Conservation (phyloP, 2,797 vertebrate species). For the Darevskia mixta region DNA sequence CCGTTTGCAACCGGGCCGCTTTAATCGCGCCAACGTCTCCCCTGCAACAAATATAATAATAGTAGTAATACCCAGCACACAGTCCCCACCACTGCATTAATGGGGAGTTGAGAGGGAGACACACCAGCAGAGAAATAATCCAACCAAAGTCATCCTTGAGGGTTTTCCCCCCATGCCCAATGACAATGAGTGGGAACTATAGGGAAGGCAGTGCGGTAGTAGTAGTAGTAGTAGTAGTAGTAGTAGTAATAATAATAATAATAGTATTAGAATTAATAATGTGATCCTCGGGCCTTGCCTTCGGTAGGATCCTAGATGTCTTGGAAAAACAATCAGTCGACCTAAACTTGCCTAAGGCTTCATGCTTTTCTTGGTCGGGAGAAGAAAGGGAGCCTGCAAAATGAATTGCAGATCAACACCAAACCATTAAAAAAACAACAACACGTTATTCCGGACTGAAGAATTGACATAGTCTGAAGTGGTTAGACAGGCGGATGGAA, state of each 20-base stretch:
- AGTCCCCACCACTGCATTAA: not conserved
- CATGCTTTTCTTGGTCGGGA: slow-evolving; percentile 5
- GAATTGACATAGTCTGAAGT: too few species aligned
- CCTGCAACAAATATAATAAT: not conserved
- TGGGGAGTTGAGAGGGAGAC: not conserved
- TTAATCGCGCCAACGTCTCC: not conserved
- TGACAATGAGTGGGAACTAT: slow-evolving; percentile 70
- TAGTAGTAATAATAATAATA: slow-evolving; percentile 25
- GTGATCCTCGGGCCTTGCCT: slow-evolving; percentile 19
- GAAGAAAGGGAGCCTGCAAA: too few species aligned
- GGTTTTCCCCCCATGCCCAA: slow-evolving; percentile 52
- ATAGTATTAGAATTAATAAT: not conserved
- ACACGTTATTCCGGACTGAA: not conserved
- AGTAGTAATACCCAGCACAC: not conserved
- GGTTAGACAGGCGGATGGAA: not conserved
- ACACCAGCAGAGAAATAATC: slow-evolving; percentile 43
- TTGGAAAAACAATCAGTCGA: slow-evolving; percentile 39
- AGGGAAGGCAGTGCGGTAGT: slow-evolving; percentile 58
- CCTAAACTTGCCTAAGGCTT: slow-evolving; percentile 37
- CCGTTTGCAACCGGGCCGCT: not conserved
- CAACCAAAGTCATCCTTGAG: slow-evolving; percentile 67
- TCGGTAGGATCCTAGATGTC: slow-evolving; percentile 60
- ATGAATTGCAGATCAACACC: not conserved
- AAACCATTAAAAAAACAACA: slow-evolving; percentile 13
- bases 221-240: slow-evolving; percentile 1